These are phyloP conservation scores for Sebastolobus alascanus DNA, from an alignment of 2,797 vertebrate genomes.

Conservation along the genomic window DNA sequence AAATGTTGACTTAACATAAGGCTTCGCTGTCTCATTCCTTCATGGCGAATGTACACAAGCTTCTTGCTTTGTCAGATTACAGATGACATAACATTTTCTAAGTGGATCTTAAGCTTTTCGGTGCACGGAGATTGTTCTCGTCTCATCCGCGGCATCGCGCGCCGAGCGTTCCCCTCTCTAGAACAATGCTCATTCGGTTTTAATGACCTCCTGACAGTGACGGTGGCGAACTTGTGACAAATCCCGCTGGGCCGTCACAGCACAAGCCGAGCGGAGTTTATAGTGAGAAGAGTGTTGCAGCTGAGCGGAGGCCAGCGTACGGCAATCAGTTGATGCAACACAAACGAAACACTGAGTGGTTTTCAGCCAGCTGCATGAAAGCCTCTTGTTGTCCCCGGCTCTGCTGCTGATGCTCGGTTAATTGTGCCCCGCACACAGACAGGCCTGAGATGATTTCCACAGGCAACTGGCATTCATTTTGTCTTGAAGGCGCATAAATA, in stretches of 20 bases:
- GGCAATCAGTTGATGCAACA: slow-evolving; percentile 79
- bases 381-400: slow-evolving; percentile 64
- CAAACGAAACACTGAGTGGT: slow-evolving; percentile 71
- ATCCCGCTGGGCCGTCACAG: slow-evolving; percentile 57
- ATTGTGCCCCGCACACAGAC: slow-evolving; percentile 71
- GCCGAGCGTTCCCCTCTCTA: slow-evolving; percentile 1
- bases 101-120: slow-evolving; percentile 49
- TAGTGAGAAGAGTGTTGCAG: slow-evolving; percentile 29
- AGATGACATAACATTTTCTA: slow-evolving; percentile 55
- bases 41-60: slow-evolving; percentile 40
- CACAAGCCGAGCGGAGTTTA: slow-evolving; percentile 30
- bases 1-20: slow-evolving; percentile 47
- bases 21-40: slow-evolving; percentile 15
- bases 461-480: slow-evolving; percentile 76
- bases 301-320: slow-evolving; percentile 45
- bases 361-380: slow-evolving; percentile 68
- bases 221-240: slow-evolving; percentile 65
- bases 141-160: slow-evolving; percentile 21
- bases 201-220: slow-evolving; percentile 72
- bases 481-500: slow-evolving; percentile 77
- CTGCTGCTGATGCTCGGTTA: slow-evolving; percentile 66
- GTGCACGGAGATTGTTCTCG: slow-evolving; percentile 26
- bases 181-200: slow-evolving; percentile 64
- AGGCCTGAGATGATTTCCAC: slow-evolving; percentile 72
- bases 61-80: slow-evolving; percentile 55